These are phyloP conservation scores for Camponotus vicinus DNA, from an alignment of 1,140 invertebrate genomes.

Conservation along the genomic window DNA sequence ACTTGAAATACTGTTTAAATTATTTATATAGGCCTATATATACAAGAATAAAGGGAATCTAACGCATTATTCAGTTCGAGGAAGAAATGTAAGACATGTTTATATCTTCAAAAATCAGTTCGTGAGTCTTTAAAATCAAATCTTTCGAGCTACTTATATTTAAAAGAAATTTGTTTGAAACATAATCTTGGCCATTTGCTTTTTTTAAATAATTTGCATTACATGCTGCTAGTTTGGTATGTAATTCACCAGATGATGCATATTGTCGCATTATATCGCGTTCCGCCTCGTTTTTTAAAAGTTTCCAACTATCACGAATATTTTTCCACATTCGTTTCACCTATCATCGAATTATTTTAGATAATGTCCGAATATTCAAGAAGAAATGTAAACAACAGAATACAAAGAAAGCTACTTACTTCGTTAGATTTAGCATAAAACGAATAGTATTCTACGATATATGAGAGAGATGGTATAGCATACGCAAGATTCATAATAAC, in stretches of 20 bases:
- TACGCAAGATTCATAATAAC: background rate
- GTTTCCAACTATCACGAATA: background rate
- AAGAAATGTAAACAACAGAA: background rate
- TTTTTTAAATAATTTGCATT: background rate
- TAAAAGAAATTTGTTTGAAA: too few species aligned
- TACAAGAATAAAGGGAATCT: too few species aligned
- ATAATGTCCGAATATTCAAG: background rate
- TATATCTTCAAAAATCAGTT: too few species aligned
- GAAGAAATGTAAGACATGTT: too few species aligned
- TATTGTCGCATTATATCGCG: slow-evolving; percentile 27
- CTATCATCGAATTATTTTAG: slow-evolving; percentile 17
- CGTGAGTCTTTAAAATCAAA: too few species aligned
- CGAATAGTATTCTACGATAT: background rate
- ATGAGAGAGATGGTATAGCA: background rate
- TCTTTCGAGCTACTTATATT: too few species aligned
- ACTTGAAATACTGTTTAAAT: too few species aligned
- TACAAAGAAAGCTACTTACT: background rate
- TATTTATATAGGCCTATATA: too few species aligned
- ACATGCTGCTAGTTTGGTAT: background rate
- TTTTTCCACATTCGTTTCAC: slow-evolving; percentile 6
- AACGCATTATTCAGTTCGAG: too few species aligned
- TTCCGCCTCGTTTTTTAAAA: slow-evolving; percentile 10
- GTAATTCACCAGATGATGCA: background rate
- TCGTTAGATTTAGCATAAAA: background rate
- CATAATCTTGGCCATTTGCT: too few species aligned